A percentile compares a stretch with the other conserved stretches of the same genome.
These are phyloP conservation scores for Sebastes trivittatus DNA, from an alignment of 2,797 vertebrate species.

Conservation along the genomic window DNA sequence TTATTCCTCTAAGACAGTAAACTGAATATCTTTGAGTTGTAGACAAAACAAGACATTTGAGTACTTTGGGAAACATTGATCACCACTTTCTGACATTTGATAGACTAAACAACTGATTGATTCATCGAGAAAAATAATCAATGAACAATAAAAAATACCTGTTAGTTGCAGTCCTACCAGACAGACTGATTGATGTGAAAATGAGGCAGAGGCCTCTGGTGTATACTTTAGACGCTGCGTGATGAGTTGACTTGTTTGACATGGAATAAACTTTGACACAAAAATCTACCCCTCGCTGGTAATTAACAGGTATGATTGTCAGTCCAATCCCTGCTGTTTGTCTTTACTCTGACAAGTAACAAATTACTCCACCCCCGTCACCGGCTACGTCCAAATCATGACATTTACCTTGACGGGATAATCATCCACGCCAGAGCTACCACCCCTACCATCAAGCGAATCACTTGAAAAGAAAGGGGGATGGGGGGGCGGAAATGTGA, in stretches of 20 bases:
- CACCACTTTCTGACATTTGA: too few species aligned
- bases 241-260: constrained; percentile 23
- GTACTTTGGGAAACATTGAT: too few species aligned
- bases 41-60: too few species aligned
- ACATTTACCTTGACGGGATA: constrained; percentile 65
- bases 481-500: constrained; percentile 28
- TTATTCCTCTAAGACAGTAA: too few species aligned
- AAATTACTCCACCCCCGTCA: constrained; percentile 65
- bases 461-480: constrained; percentile 32
- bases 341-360: constrained; percentile 69
- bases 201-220: neutral
- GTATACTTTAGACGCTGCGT: neutral
- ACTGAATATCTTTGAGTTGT: too few species aligned
- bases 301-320: constrained; percentile 56
- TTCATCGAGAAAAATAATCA: too few species aligned
- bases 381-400: constrained; percentile 27
- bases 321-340: constrained; percentile 57
- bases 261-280: constrained; percentile 47
- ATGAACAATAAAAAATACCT: too few species aligned
- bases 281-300: constrained; percentile 25
- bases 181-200: constrained; percentile 31
- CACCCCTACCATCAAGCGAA: constrained; percentile 18
- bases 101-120: too few species aligned
- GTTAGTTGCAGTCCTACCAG: neutral
- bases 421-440: constrained; percentile 49